Evolutionary conservation across 2,888 invertebrate species (phyloP), one percentile per base, ranked within the genome.

Genomic region (Ypsolopha sequella): DNA sequence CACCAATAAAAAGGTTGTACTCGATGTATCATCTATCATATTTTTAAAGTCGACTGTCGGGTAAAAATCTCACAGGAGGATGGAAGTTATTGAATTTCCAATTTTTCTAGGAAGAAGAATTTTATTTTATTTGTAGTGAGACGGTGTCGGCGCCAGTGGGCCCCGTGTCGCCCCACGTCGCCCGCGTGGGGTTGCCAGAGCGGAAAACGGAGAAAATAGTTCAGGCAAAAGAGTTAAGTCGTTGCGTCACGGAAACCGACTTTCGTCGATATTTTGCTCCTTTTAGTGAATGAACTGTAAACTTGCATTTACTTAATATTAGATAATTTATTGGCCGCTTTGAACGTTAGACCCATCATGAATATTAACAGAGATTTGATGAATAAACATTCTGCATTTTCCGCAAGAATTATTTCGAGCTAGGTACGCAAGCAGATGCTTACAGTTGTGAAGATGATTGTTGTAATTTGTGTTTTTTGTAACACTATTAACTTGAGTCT

Each of bases 81-180:
- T 54, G 56, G 60, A 66, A 24, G 65, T 73, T 73, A 73, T 74
- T 73, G 70, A 75, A 75, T 75, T 70, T 64, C 59, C 64, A 68
- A 73, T 69, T 66, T 72, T 62, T 63, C 60, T 60, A 57, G 53
- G 35, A 50, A 41, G 11, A 10, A 55, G 55, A 58, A 52, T 65
- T 67, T 63, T 60, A 68, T 67, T 65, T 64, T 69, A 64, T 65
- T 68, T 66, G 62, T 55, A 59, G 59, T 52, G 56, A 50, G 53
- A 54, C 51, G 57, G 51, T 51, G 61, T 53, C 58, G 60, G 56
- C 60, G 60, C 58, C 60, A 54, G 55, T 48, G 54, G 53, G 60
- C 7, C 41, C 35, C 47, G 57, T 51, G 45, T 39, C 54, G 47
- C 24, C n/a, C n/a, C n/a, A n/a, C n/a, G n/a, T n/a, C n/a, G n/a